phyloP scores from a whole-genome alignment of 2,888 invertebrate species.

The Cataglyphis albicans region DNA sequence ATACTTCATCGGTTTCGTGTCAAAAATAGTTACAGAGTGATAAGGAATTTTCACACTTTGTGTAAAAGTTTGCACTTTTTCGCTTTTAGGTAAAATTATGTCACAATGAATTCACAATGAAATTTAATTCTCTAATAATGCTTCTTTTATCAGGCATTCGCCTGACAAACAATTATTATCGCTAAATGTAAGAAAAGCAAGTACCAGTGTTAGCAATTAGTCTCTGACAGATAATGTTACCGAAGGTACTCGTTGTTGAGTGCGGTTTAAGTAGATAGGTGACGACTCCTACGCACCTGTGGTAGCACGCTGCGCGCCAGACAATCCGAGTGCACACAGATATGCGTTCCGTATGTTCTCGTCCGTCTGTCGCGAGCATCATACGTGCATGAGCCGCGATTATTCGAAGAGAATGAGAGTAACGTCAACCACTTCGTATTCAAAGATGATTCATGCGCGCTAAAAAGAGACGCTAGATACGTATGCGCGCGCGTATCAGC shows the following conservation, averaged over 20 bases:
- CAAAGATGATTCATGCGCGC: slow-evolving; percentile 65
- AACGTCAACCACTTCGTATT: slow-evolving; percentile 75
- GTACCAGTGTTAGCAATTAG: slow-evolving; percentile 34
- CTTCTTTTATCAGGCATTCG: neutral
- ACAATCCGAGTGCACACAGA: slow-evolving; percentile 55
- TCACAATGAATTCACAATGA: neutral
- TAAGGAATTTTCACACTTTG: neutral
- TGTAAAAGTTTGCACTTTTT: neutral
- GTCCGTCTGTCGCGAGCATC: slow-evolving; percentile 43
- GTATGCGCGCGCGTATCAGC: slow-evolving; percentile 39
- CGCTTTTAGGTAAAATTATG: neutral
- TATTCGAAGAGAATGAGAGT: slow-evolving; percentile 76
- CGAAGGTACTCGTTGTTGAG: slow-evolving; percentile 34
- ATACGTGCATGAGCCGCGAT: slow-evolving; percentile 75
- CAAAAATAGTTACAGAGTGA: neutral
- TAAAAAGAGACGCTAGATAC: slow-evolving; percentile 59
- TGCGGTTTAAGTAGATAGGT: slow-evolving; percentile 15
- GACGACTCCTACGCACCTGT: slow-evolving; percentile 42
- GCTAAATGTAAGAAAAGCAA: slow-evolving; percentile 9
- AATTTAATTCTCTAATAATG: slow-evolving; percentile 1
- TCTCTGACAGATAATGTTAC: slow-evolving; percentile 38
- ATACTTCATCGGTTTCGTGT: neutral
- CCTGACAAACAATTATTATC: slow-evolving; percentile 14
- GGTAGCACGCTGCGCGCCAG: slow-evolving; percentile 51
- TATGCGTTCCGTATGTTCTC: slow-evolving; percentile 44